Conservation (phyloP, 1,140 invertebrate species). For the Pseudoatta argentina region DNA sequence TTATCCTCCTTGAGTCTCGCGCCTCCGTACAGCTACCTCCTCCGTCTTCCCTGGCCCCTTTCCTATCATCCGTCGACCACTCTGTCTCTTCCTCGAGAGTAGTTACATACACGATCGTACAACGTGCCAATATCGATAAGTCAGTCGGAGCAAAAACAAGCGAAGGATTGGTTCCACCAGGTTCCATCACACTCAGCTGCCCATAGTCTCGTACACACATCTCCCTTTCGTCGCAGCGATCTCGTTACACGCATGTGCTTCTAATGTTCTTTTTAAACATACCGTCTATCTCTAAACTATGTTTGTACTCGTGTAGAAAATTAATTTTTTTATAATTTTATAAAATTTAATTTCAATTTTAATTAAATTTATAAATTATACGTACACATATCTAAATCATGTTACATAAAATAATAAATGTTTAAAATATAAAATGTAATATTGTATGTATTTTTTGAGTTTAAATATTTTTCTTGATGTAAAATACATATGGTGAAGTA, state of each 20-base stretch:
- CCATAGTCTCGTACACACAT: conserved; percentile 65
- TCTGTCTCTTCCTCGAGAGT: conserved; percentile 70
- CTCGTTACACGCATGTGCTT: conserved; percentile 74
- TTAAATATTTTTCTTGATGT: not conserved
- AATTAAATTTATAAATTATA: too few species aligned
- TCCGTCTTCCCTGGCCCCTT: conserved; percentile 61
- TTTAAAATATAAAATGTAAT: not conserved
- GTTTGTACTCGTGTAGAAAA: not conserved
- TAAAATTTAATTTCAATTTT: too few species aligned
- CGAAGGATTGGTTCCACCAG: conserved; percentile 71
- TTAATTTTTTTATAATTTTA: not conserved
- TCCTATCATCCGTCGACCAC: conserved; percentile 37
- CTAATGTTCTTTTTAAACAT: conserved; percentile 4
- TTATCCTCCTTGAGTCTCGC: conserved; percentile 78
- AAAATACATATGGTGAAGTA: not conserved
- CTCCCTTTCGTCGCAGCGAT: conserved; percentile 69
- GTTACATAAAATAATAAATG: not conserved
- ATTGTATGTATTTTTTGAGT: not conserved
- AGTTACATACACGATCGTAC: conserved; percentile 76
- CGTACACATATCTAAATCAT: too few species aligned
- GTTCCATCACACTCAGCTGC: conserved; percentile 51
- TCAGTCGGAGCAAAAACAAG: conserved; percentile 75
- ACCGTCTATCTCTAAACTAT: conserved; percentile 6
- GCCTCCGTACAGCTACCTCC: conserved; percentile 74
- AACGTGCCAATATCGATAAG: conserved; percentile 79